Base-by-base conservation (phyloP, 2,797 vertebrate genomes). In the Apogon talboti region DNA sequence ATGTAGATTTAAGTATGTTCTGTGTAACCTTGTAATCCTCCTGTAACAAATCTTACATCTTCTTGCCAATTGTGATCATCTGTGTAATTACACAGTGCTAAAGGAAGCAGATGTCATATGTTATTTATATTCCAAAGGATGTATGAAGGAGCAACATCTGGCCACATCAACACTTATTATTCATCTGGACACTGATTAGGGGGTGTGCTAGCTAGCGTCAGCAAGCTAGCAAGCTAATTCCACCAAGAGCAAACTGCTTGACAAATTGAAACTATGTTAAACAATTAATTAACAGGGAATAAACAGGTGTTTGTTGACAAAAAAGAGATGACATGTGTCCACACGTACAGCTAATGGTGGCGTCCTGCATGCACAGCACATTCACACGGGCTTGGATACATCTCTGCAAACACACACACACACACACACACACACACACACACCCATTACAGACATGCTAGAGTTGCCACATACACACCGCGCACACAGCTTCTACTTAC, bases 181-280 rank as follows among this genome's bases (percentile, higher is more conserved):
- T 89, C 71, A 89, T 88, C 71, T 74, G 85, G 84, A 88, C 88
- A 81, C 71, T 85, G 87, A 91, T 88, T 77, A 71, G 79, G 64
- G 45, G 42, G 67, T 1, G 79, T 13, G 57, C 35, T 52, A 56
- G 77, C 83, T 71, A 79, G 55, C 66, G 71, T 90, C 87, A 87
- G 83, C 85, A 76, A 61, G 82, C 82, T 66, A 83, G 78, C 61
- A 18, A 49, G 82, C 65, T 81, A 78, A 86, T 89, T 81, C 65
- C 52, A 66, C 71, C 35, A 12, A 28, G 53, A 68, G 69, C 68
- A 71, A 78, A 79, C 72, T 52, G 79, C 81, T 74, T 89, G 86
- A 91, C 89, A 90, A 90, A 92, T 86, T 89, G 85, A 71, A 88
- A 86, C 78, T 37, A 65, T 89, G 89, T 91, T 87, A 82, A 76